Percentiles rank a stretch among this genome's conserved stretches.
These are phyloP conservation scores for human DNA, from an alignment of 2,113 vertebrate genomes.

Conservation along the genomic window DNA sequence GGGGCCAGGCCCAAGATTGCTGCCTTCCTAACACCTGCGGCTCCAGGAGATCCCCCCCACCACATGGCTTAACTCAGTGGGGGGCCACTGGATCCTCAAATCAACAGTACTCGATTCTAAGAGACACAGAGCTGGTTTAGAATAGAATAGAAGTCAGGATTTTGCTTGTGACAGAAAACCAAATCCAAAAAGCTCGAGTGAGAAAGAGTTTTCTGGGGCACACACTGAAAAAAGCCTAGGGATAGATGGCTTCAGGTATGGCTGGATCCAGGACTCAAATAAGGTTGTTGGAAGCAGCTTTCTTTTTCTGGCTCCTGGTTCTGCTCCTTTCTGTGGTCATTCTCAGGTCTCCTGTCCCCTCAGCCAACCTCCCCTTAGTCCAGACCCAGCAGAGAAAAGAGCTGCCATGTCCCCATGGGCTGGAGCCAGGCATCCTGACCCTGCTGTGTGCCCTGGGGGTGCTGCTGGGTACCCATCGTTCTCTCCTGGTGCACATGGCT, in stretches of 20 bases:
- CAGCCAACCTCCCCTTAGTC: neutral
- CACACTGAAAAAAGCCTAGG: neutral
- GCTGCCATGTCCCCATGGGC: neutral
- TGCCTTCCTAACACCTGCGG: too few species aligned
- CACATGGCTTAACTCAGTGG: neutral
- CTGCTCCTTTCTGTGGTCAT: neutral
- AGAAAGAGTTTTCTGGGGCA: neutral
- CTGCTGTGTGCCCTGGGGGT: too few species aligned
- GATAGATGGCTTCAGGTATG: neutral
- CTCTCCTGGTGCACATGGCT: rapidly evolving
- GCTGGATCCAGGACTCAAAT: neutral
- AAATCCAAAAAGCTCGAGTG: neutral
- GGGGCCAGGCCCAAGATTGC: too few species aligned
- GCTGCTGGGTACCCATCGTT: too few species aligned
- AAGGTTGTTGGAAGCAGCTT: neutral
- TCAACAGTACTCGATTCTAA: too few species aligned
- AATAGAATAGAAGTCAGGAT: neutral
- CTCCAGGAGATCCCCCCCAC: neutral
- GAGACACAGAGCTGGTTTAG: neutral
- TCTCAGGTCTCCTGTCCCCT: neutral
- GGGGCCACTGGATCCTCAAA: neutral
- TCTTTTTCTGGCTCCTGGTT: neutral
- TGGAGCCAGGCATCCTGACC: too few species aligned
- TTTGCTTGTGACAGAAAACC: too few species aligned
- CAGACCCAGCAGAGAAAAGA: neutral